Base-by-base conservation (phyloP, 2,113 vertebrate species). In the Talpa occidentalis region DNA sequence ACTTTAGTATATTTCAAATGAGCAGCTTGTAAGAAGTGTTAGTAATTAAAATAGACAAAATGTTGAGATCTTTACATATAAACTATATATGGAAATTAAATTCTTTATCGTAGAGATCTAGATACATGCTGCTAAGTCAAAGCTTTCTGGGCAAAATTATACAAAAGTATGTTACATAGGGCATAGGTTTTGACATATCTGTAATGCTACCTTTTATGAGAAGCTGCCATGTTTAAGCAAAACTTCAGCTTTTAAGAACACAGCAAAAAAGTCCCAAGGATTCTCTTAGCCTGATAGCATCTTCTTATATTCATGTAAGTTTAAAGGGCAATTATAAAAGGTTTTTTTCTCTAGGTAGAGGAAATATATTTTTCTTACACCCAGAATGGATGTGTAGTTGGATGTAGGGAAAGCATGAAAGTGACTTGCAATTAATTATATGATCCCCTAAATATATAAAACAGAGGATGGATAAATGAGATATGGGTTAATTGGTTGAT, bases 181-280 rank as follows among this genome's bases (percentile, higher is more conserved):
- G 5, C 30, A 54, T 56, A 47, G 60, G 30, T 44, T 85, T 37
- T 79, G 21, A 21, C 52, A 35, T 17, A n/a, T 47, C 17, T 78
- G 10, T 32, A 87, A 88, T 52, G 37, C 4, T 32, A 44, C n/a
- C 19, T 8, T 60, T 91, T 70, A 21, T 26, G 35, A 67, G 11
- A 69, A 12, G n/a, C 49, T 82, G 8, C 69, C 62, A 22, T 10
- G 28, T 79, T 87, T 90, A 66, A 90, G 62, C 8, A 83, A 73
- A 76, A 54, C 74, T 77, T 74, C 37, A 66, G 30, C 64, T 79
- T 86, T 87, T n/a, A 91, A 86, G 30, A 85, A 35, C 11, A 94
- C 22, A 64, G 30, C 6, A 49, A 42, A 74, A 35, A 72, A 37
- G 35, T n/a, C 40, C 35, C 17, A 70, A 78, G 35, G 10, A 60